A percentile compares a stretch with the other conserved stretches of the same genome.
phyloP scores from a whole-genome alignment of 2,113 vertebrate species.

The Syrmaticus mikado region DNA sequence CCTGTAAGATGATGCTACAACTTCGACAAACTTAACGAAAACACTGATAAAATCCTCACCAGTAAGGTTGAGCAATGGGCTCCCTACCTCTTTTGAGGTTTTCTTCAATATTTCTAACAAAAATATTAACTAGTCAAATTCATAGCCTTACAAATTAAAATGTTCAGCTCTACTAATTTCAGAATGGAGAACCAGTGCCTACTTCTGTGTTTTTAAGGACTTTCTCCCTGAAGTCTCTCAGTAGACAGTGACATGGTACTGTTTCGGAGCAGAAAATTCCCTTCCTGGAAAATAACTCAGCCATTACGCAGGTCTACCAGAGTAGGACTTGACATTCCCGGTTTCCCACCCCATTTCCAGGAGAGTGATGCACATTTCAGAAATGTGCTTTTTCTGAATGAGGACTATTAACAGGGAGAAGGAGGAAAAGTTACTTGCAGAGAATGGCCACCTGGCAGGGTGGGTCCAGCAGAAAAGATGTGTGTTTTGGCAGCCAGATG shows the following conservation, averaged over 20 bases:
- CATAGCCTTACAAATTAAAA: background rate
- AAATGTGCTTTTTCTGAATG: background rate
- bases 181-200: background rate
- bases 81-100: background rate
- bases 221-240: background rate
- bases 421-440: background rate
- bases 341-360: background rate
- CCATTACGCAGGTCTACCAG: background rate
- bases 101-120: background rate
- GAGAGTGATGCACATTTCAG: background rate
- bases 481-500: background rate
- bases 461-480: background rate
- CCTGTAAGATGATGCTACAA: background rate
- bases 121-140: conserved; percentile 3
- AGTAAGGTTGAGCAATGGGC: background rate
- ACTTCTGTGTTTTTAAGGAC: background rate
- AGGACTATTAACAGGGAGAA: background rate
- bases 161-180: background rate
- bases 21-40: background rate
- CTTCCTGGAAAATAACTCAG: background rate
- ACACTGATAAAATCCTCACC: background rate
- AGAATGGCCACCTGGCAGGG: background rate
- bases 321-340: background rate
- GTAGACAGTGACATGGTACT: background rate
- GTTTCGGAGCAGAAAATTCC: background rate